These are phyloP conservation scores for Amblyjoppa proteus DNA, from an alignment of 2,888 invertebrate genomes.

Conservation along the genomic window DNA sequence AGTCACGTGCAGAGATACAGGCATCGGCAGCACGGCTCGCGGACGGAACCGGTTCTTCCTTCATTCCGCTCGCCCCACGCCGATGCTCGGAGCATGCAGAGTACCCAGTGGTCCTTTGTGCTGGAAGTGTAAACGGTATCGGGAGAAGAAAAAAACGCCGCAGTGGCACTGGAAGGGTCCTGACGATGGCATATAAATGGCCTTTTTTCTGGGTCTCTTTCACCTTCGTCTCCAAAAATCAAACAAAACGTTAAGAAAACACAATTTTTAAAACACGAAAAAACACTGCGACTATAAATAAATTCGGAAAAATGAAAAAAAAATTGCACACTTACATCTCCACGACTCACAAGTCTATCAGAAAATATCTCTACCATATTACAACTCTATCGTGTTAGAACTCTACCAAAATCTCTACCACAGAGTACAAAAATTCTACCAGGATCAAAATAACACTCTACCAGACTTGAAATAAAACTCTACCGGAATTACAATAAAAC, in stretches of 20 bases:
- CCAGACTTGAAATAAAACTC: no score
- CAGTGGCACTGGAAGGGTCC: slow-evolving; percentile 28
- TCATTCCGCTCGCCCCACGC: neutral
- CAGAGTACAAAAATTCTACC: no score
- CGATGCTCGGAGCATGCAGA: slow-evolving; percentile 3
- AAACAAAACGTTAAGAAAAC: neutral
- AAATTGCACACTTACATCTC: no score
- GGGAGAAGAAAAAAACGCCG: slow-evolving; percentile 23
- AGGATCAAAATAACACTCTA: no score
- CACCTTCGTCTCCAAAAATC: neutral
- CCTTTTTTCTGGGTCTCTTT: neutral
- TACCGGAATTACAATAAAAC: no score
- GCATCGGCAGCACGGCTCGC: slow-evolving; percentile 33
- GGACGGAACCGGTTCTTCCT: slow-evolving; percentile 52
- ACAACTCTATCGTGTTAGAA: no score
- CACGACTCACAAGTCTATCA: no score
- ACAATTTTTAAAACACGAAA: neutral
- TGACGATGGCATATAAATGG: neutral
- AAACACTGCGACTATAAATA: no score
- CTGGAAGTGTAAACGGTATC: slow-evolving; percentile 39
- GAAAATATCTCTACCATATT: no score
- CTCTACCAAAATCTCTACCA: no score
- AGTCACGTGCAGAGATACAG: slow-evolving; percentile 46
- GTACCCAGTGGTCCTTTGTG: slow-evolving; percentile 31
- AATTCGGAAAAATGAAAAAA: no score